Evolutionary conservation across 1,140 invertebrate species (phyloP).

Genomic region (Elysia chlorotica): DNA sequence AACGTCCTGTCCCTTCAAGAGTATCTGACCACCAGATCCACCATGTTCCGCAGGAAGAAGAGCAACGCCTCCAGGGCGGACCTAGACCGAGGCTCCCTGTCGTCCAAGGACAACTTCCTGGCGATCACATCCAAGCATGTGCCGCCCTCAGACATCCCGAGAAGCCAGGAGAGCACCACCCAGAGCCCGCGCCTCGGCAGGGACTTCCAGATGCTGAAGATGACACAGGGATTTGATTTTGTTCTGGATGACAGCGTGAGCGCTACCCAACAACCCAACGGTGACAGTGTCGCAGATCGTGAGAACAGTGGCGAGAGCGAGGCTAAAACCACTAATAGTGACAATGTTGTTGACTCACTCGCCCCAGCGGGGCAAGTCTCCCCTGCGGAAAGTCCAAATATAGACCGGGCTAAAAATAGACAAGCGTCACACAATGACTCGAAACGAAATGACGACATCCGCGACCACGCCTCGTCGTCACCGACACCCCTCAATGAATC

Average conservation of each 20-base stretch:
- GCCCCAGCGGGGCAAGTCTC: no score
- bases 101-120: slow-evolving; percentile 7
- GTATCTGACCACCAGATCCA: no score
- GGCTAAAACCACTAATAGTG: no score
- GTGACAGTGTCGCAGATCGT: background rate
- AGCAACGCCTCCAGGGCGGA: background rate
- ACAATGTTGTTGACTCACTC: no score
- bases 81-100: background rate
- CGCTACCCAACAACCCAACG: background rate
- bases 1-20: no score
- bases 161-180: background rate
- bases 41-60: background rate
- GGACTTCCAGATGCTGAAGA: slow-evolving; percentile 6
- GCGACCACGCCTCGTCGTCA: no score
- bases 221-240: slow-evolving; percentile 3
- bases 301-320: background rate
- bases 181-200: background rate
- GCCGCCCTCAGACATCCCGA: background rate
- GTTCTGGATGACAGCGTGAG: background rate
- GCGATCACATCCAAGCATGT: background rate
- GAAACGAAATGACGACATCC: no score
- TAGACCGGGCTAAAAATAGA: no score
- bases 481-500: no score
- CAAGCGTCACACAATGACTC: no score
- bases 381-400: no score